A percentile compares a stretch with the other conserved stretches of the same genome.
These are phyloP conservation scores for Megalops cyprinoides DNA, from an alignment of 2,797 vertebrate species.

Conservation along the genomic window DNA sequence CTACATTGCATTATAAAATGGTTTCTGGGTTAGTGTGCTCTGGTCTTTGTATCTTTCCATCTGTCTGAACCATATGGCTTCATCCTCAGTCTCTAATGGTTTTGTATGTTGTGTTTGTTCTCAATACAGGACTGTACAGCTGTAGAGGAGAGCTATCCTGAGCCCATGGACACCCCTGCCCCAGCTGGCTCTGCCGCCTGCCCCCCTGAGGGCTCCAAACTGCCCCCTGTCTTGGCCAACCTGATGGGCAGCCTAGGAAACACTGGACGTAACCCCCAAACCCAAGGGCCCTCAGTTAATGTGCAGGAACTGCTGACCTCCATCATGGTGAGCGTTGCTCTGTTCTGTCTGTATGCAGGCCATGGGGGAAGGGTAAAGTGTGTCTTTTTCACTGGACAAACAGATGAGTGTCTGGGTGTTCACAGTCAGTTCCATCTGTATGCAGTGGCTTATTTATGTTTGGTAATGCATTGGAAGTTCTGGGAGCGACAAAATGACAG, in stretches of 20 bases:
- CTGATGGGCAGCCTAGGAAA: slow-evolving; percentile 88
- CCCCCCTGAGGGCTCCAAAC: slow-evolving; percentile 79
- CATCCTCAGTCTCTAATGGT: not conserved
- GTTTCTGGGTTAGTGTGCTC: too few relatives aligned
- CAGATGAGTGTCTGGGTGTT: not conserved
- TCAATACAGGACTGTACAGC: slow-evolving; percentile 79
- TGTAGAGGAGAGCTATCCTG: slow-evolving; percentile 76
- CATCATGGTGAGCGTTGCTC: slow-evolving; percentile 80
- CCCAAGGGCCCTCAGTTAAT: slow-evolving; percentile 75
- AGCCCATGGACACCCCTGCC: slow-evolving; percentile 72
- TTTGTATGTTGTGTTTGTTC: not conserved
- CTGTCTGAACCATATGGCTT: not conserved
- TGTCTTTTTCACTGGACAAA: too few relatives aligned
- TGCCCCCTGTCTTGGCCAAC: slow-evolving; percentile 90
- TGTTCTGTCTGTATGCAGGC: not conserved
- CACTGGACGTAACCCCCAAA: slow-evolving; percentile 68
- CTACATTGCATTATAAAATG: too few relatives aligned
- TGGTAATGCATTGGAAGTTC: not conserved
- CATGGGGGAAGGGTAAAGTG: too few relatives aligned
- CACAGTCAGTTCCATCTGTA: not conserved
- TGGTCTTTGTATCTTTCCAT: not conserved
- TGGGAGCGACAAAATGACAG: not conserved
- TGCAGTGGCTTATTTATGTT: not conserved
- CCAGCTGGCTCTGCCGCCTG: slow-evolving; percentile 57
- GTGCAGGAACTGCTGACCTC: slow-evolving; percentile 93